Conservation (phyloP, 2,113 vertebrate species). For the Cromileptes altivelis region DNA sequence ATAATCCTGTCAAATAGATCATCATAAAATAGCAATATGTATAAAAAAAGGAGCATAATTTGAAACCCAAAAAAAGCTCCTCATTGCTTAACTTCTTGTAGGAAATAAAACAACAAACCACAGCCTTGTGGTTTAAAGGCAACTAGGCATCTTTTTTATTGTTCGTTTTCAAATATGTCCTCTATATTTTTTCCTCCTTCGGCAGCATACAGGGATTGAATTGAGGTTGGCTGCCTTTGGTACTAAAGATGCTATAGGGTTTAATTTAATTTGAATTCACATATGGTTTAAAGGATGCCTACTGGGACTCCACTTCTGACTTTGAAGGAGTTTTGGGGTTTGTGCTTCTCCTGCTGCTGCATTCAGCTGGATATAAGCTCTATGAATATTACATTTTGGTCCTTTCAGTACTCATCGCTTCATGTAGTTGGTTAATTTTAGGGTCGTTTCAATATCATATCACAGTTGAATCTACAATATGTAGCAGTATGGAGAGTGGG, state of each 20-base stretch:
- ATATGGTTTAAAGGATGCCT: conserved; percentile 65
- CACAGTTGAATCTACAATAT: conserved; percentile 13
- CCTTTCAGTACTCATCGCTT: conserved; percentile 25
- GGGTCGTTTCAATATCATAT: conserved; percentile 24
- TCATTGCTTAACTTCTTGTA: conserved; percentile 68
- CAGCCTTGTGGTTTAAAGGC: conserved; percentile 77
- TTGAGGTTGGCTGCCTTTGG: conserved; percentile 64
- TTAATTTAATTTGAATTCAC: conserved; percentile 74
- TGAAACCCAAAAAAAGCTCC: conserved; percentile 59
- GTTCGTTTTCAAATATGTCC: conserved; percentile 71
- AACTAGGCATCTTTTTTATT: conserved; percentile 78
- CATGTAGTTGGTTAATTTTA: neutral
- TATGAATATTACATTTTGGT: conserved; percentile 26
- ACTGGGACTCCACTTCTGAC: conserved; percentile 60
- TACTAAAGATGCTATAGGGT: conserved; percentile 70
- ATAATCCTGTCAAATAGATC: conserved; percentile 59
- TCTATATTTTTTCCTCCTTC: conserved; percentile 53
- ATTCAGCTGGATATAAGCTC: conserved; percentile 25
- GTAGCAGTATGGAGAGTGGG: conserved; percentile 8
- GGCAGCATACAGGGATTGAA: conserved; percentile 70
- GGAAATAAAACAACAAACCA: conserved; percentile 81
- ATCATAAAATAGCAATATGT: conserved; percentile 52
- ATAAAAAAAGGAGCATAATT: conserved; percentile 58
- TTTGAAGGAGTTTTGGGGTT: conserved; percentile 54
- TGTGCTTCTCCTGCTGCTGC: conserved; percentile 18